Conservation (phyloP, 2,888 invertebrate genomes). For the Macrosoma leucophasiata region DNA sequence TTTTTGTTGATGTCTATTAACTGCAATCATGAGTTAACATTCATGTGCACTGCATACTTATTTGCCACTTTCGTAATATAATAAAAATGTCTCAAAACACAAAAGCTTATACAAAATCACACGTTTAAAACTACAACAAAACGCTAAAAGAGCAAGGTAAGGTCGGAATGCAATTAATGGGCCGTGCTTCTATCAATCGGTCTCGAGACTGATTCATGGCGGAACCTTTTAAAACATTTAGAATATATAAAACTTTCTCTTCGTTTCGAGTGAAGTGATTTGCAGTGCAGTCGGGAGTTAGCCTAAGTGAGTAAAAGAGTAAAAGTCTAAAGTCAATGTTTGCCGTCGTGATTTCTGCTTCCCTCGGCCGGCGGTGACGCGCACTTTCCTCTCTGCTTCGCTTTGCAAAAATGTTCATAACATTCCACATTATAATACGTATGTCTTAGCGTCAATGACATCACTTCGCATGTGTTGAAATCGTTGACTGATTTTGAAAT, state of each 20-base stretch:
- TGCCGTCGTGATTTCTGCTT: conserved; percentile 68
- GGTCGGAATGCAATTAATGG: conserved; percentile 37
- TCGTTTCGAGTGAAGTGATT: conserved; percentile 59
- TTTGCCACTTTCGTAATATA: too few relatives aligned
- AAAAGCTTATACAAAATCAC: conserved; percentile 5
- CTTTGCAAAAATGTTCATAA: conserved; percentile 25
- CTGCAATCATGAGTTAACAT: too few relatives aligned
- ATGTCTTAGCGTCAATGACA: too few relatives aligned
- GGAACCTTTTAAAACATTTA: conserved; percentile 49
- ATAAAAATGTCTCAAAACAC: conserved; percentile 2
- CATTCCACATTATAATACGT: conserved; percentile 22
- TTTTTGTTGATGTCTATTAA: too few relatives aligned
- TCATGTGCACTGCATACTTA: too few relatives aligned
- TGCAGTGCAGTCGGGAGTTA: conserved; percentile 56
- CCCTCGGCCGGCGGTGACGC: conserved; percentile 52
- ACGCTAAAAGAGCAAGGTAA: conserved; percentile 28
- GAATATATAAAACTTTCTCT: conserved; percentile 53
- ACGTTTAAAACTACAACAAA: conserved; percentile 16
- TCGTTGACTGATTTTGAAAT: too few relatives aligned
- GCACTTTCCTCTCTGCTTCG: conserved; percentile 31
- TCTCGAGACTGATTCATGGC: conserved; percentile 41
- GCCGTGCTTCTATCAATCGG: conserved; percentile 40
- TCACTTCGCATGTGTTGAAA: too few relatives aligned
- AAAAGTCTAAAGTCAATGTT: conserved; percentile 73
- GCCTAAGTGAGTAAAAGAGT: conserved; percentile 70